phyloP scores from a whole-genome alignment of 2,888 invertebrate species.

The Elegia similella region DNA sequence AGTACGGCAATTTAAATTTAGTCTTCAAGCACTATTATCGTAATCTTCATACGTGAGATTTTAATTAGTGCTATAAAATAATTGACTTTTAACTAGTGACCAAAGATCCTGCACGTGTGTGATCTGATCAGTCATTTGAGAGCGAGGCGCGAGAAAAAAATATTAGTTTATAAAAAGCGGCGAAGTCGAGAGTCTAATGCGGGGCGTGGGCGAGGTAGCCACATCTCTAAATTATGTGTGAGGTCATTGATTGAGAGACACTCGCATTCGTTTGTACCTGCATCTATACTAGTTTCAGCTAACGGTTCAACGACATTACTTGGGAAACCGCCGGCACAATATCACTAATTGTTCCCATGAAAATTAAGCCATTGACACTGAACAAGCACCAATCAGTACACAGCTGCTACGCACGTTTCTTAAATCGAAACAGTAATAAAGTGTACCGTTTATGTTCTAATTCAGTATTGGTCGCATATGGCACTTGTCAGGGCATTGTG shows the following conservation, averaged over 20 bases:
- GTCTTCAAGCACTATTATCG: background rate
- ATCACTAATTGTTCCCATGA: conserved; percentile 35
- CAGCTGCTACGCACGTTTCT: conserved; percentile 65
- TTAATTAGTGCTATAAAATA: background rate
- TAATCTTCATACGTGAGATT: background rate
- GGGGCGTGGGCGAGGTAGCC: conserved; percentile 67
- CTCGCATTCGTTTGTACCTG: conserved; percentile 34
- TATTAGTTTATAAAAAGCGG: conserved; percentile 50
- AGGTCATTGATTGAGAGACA: conserved; percentile 71
- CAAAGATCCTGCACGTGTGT: conserved; percentile 4
- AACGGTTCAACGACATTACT: conserved; percentile 44
- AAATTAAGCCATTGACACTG: conserved; percentile 44
- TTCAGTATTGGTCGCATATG: conserved; percentile 64
- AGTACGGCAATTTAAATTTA: background rate
- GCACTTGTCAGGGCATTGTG: conserved; percentile 58
- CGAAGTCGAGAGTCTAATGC: conserved; percentile 46
- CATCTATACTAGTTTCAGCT: conserved; percentile 27
- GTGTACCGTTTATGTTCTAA: conserved; percentile 66
- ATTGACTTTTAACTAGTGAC: background rate
- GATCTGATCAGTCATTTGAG: conserved; percentile 10
- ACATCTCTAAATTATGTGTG: conserved; percentile 63
- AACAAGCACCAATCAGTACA: conserved; percentile 33
- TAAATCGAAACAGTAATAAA: conserved; percentile 62
- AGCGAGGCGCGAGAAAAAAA: conserved; percentile 5
- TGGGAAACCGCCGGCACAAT: conserved; percentile 33